Evolutionary conservation across 2,888 invertebrate species (phyloP).

Genomic region (Tineola bisselliella): DNA sequence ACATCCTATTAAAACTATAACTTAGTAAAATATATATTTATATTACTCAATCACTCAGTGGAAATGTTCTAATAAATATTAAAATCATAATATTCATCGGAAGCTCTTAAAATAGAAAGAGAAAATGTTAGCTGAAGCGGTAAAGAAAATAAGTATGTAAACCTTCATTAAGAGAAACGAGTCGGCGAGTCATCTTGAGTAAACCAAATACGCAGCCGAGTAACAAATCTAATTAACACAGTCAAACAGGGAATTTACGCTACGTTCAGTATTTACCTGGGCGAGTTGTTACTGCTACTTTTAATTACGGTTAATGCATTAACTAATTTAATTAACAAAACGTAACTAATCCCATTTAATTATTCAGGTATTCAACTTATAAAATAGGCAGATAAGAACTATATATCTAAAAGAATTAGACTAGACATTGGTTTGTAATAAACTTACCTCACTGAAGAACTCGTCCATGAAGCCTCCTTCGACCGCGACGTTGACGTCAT

Average conservation of each 20-base stretch:
- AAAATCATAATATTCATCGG: background rate
- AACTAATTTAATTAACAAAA: background rate
- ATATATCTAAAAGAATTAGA: background rate
- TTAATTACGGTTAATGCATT: constrained; percentile 8
- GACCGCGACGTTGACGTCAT: constrained; percentile 95
- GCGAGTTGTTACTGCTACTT: constrained; percentile 2
- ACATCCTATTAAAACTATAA: too few species aligned
- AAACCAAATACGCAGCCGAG: constrained; percentile 9
- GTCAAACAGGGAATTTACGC: constrained; percentile 3
- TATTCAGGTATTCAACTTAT: background rate
- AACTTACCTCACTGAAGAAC: constrained; percentile 96
- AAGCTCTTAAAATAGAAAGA: background rate
- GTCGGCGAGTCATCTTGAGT: constrained; percentile 5
- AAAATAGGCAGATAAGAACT: background rate
- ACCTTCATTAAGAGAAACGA: constrained; percentile 10
- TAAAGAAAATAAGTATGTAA: background rate
- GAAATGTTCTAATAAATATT: too few species aligned
- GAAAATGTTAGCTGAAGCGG: constrained; percentile 1
- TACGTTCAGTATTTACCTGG: background rate
- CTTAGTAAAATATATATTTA: too few species aligned
- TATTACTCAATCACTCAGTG: too few species aligned
- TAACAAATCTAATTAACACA: constrained; percentile 12
- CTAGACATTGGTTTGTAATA: background rate
- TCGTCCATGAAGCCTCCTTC: constrained; percentile 99
- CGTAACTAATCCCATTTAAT: background rate